phyloP scores from a whole-genome alignment of 2,113 vertebrate species.

The Podocnemis expansa region DNA sequence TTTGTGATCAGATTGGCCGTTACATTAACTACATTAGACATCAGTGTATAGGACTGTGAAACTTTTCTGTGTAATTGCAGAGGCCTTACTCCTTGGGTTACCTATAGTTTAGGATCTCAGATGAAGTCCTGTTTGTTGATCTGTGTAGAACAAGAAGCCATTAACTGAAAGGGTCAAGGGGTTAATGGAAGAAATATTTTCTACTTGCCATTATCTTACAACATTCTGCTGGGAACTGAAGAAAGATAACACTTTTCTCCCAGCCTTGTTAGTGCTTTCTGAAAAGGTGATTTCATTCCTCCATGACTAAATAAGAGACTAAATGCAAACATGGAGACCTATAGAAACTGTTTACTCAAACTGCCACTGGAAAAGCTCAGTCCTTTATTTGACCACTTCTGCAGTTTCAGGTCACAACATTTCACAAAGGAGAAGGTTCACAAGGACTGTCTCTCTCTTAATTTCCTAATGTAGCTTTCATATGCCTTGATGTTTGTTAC shows the following conservation, averaged over 20 bases:
- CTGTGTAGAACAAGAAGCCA: conserved; percentile 67
- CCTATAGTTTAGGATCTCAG: conserved; percentile 43
- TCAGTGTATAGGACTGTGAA: background rate
- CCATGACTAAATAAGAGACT: conserved; percentile 71
- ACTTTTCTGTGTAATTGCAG: conserved; percentile 25
- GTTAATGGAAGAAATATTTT: conserved; percentile 80
- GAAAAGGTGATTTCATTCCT: conserved; percentile 71
- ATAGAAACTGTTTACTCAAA: conserved; percentile 56
- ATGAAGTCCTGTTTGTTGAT: conserved; percentile 63
- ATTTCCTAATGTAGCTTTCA: conserved; percentile 48
- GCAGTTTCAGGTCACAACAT: conserved; percentile 49
- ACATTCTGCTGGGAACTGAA: conserved; percentile 37
- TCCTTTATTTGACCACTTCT: conserved; percentile 45
- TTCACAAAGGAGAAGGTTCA: conserved; percentile 20
- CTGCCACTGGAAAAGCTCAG: background rate
- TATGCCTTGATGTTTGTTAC: background rate
- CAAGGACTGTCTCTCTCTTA: conserved; percentile 22
- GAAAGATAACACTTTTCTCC: conserved; percentile 61
- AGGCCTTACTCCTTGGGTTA: conserved; percentile 48
- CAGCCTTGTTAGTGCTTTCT: conserved; percentile 67
- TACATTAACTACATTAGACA: conserved; percentile 22
- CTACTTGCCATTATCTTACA: conserved; percentile 68
- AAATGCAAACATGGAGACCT: conserved; percentile 70
- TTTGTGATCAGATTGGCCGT: background rate
- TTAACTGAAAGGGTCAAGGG: conserved; percentile 77